Evolutionary conservation across 2,888 invertebrate species (phyloP).

Genomic region (Drosophila suboccidentalis): DNA sequence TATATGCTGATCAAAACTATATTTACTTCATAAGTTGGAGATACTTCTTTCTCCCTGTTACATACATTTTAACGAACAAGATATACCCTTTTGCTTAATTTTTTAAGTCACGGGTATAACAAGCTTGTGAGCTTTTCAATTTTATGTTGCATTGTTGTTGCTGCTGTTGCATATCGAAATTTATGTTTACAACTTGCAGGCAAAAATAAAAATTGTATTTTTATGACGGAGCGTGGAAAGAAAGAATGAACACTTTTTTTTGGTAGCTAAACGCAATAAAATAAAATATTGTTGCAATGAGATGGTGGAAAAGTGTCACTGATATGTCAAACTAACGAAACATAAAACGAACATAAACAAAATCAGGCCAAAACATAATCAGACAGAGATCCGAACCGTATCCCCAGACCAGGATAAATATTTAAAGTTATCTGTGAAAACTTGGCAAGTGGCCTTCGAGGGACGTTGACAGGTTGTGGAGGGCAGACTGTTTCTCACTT

Average conservation of each 20-base stretch:
- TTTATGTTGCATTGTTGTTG: conserved; percentile 56
- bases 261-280: conserved; percentile 61
- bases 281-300: conserved; percentile 75
- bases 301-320: conserved; percentile 72
- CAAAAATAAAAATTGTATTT: conserved; percentile 74
- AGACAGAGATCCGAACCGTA: conserved; percentile 1
- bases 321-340: conserved; percentile 82
- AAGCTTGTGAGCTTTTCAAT: conserved; percentile 73
- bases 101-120: neutral
- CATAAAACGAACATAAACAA: conserved; percentile 71
- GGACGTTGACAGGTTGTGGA: conserved; percentile 2
- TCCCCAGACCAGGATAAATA: conserved; percentile 50
- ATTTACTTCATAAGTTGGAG: no score
- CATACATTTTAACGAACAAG: no score
- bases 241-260: conserved; percentile 36
- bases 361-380: conserved; percentile 42
- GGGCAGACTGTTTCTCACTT: conserved; percentile 58
- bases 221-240: conserved; percentile 49
- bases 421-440: conserved; percentile 78
- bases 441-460: conserved; percentile 63
- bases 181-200: conserved; percentile 73
- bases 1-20: no score
- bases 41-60: no score
- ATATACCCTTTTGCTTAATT: no score
- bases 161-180: conserved; percentile 56